phyloP scores from a whole-genome alignment of 2,888 invertebrate species.

The Xylota segnis region DNA sequence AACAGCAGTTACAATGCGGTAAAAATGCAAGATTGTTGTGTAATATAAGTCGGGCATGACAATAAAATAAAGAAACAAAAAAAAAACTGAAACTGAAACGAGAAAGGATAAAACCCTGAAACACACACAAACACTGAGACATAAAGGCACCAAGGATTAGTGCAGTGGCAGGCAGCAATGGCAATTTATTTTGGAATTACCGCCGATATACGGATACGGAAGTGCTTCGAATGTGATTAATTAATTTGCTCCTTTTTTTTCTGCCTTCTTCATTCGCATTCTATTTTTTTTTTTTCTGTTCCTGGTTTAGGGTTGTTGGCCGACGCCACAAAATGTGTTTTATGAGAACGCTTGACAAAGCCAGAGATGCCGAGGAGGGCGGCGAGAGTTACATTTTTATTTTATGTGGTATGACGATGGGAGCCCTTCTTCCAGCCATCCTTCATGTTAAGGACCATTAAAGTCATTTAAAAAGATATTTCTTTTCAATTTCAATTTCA shows the following conservation, averaged over 20 bases:
- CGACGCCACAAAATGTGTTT: conserved; percentile 51
- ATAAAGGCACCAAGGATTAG: conserved; percentile 53
- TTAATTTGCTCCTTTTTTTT: conserved; percentile 54
- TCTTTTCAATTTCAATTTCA: conserved; percentile 66
- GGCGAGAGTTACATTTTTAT: conserved; percentile 34
- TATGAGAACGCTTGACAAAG: conserved; percentile 34
- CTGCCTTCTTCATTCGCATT: neutral
- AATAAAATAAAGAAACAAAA: conserved; percentile 12
- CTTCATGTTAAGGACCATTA: conserved; percentile 55
- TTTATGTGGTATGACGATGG: conserved; percentile 33
- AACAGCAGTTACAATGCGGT: conserved; percentile 53
- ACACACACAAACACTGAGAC: conserved; percentile 21
- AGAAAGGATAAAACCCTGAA: conserved; percentile 13
- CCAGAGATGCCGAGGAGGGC: neutral
- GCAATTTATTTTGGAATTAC: conserved; percentile 71
- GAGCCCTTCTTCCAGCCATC: conserved; percentile 1
- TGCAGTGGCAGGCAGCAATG: conserved; percentile 47
- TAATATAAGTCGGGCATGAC: conserved; percentile 58
- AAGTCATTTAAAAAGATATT: conserved; percentile 65
- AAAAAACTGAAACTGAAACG: conserved; percentile 16
- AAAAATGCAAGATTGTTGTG: conserved; percentile 68
- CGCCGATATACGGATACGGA: conserved; percentile 56
- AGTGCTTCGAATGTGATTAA: conserved; percentile 69
- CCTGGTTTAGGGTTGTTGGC: conserved; percentile 42
- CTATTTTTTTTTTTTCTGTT: neutral